These are phyloP conservation scores for Lottia scabra DNA, from an alignment of 2,888 invertebrate species.

Conservation along the genomic window DNA sequence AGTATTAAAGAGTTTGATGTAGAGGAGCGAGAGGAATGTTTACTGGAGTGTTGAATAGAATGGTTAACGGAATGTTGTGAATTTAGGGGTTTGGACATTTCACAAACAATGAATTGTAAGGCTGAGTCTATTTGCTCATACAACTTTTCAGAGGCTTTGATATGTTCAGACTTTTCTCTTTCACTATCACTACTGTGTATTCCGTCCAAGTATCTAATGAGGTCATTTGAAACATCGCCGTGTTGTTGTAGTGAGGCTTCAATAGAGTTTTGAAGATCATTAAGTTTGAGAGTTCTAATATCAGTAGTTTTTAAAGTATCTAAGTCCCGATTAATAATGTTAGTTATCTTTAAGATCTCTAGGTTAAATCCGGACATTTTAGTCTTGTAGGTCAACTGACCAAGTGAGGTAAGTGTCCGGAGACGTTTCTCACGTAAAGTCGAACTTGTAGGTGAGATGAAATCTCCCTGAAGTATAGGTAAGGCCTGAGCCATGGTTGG, in stretches of 20 bases:
- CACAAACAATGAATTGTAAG: background rate
- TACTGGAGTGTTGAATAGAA: no score
- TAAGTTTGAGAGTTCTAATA: background rate
- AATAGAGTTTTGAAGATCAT: background rate
- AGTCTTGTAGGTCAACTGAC: background rate
- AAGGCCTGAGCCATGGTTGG: no score
- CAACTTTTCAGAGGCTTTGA: background rate
- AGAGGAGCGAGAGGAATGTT: background rate
- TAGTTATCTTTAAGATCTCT: background rate
- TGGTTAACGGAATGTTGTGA: background rate
- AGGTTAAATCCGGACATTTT: background rate
- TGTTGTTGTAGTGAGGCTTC: background rate
- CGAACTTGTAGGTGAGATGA: no score
- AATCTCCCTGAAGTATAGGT: no score
- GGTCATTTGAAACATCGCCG: no score
- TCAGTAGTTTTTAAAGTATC: background rate
- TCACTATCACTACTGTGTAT: background rate
- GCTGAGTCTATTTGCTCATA: background rate
- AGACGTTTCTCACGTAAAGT: background rate
- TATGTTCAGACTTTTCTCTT: background rate
- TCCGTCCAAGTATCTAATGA: background rate
- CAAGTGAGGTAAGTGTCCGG: background rate
- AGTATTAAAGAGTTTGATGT: background rate
- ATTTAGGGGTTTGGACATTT: background rate
- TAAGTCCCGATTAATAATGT: background rate